Base-by-base conservation (phyloP, 1,140 invertebrate genomes). In the Aradophagus sp. region DNA sequence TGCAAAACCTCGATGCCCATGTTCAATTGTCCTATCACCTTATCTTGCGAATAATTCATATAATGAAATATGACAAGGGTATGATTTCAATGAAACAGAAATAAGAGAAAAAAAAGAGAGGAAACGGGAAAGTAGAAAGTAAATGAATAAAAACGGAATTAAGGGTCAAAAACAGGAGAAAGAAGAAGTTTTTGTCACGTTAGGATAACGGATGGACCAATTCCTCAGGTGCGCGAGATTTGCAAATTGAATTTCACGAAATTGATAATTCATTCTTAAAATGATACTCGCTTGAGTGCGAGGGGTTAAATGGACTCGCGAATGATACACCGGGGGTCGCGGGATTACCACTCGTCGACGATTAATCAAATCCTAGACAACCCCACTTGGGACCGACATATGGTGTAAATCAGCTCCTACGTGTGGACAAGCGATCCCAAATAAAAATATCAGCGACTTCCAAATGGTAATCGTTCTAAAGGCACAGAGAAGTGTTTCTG, bases 301-400 rank as follows among this genome's bases (percentile, higher is more conserved):
- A 55, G 44, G 42, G 26, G 16, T 42, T 35, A 58, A 29, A 34
- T 34, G 27, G 35, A 58, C 6, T 70, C 12, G 63, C 45, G 47
- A 73, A 69, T 47, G 52, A 70, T 41, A 38, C 58, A 47, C 59
- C 42, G 59, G 67, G 67, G 58, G 45, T 17, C 23, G 27, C 7
- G 35, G 53, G 41, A 72, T 72, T 65, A 56, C 34, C 38, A 31
- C 38, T 55, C 36, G 14, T 23, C 10, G 3, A 59, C 72, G 41
- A 77, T 77, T 77, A 76, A 77, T 76, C 69, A 72, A 69, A 38
- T 61, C 58, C 17, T 5, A 31, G 38, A 52, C 48, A 63, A 32
- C 61, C 53, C 39, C 14, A 19, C 12, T 58, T 52, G 12, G 26
- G 13, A 26, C 8, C 11, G 32, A 44, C 69, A 72, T 66, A 66